phyloP scores from a whole-genome alignment of 2,113 vertebrate species.

The Melanostigma gelatinosum region DNA sequence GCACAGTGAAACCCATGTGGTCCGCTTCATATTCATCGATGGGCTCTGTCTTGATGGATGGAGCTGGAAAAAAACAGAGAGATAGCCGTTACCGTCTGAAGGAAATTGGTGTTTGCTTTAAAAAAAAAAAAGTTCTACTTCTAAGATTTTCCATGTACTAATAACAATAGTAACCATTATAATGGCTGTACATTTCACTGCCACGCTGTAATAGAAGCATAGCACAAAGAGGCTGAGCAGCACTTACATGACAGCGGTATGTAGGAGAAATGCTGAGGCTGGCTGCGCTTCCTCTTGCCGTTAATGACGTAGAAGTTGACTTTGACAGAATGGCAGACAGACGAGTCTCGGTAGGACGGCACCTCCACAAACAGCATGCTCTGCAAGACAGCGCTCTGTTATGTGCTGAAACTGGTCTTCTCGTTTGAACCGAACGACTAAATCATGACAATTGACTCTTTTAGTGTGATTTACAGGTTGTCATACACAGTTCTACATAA shows the following conservation, averaged over 20 bases:
- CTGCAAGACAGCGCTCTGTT: conserved; percentile 72
- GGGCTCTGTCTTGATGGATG: conserved; percentile 97
- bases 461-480: not conserved
- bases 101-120: too few species aligned
- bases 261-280: conserved; percentile 95
- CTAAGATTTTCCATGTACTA: too few species aligned
- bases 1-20: conserved; percentile 87
- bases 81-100: not conserved
- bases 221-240: conserved; percentile 4
- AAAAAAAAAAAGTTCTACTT: not conserved
- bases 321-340: conserved; percentile 87
- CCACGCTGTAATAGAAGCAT: not conserved
- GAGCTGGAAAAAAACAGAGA: conserved; percentile 80
- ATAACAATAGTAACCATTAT: not conserved
- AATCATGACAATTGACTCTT: not conserved
- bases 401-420: not conserved
- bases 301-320: conserved; percentile 98
- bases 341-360: conserved; percentile 91
- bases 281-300: conserved; percentile 96
- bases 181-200: not conserved
- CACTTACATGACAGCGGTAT: conserved; percentile 88
- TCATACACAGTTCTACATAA: not conserved
- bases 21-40: conserved; percentile 91
- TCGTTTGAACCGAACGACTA: not conserved
- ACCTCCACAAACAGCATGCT: conserved; percentile 97